A percentile compares a stretch with the other conserved stretches of the same genome.
These are phyloP conservation scores for Parapsyche elsis DNA, from an alignment of 1,140 invertebrate species.

Conservation along the genomic window DNA sequence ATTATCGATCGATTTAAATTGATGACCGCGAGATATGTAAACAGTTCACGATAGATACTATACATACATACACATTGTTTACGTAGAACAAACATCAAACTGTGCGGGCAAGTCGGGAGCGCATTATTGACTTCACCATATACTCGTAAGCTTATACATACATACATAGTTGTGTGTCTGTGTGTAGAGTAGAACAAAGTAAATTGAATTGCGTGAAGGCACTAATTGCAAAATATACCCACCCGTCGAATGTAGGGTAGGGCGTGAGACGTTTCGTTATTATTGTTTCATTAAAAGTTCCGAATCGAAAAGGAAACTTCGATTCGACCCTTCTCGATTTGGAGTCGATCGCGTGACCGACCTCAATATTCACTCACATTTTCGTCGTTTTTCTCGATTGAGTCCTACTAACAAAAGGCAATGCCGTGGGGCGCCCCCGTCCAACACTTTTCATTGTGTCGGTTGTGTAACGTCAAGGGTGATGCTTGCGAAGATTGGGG, in stretches of 20 bases:
- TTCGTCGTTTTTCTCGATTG: too few species aligned
- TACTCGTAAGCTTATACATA: background rate
- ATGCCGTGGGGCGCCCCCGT: background rate
- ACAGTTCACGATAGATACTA: too few species aligned
- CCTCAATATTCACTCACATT: background rate
- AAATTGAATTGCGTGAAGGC: conserved; percentile 40
- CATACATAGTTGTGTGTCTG: background rate
- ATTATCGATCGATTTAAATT: too few species aligned
- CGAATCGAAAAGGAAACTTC: conserved; percentile 38
- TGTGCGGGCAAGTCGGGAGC: background rate
- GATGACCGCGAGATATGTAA: too few species aligned
- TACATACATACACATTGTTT: background rate
- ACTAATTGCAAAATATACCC: conserved; percentile 35
- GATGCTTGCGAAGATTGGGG: background rate
- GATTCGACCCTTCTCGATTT: conserved; percentile 4
- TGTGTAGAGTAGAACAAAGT: background rate
- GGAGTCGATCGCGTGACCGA: conserved; percentile 28
- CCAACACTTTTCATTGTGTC: conserved; percentile 1
- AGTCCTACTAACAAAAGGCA: background rate
- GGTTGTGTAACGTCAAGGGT: background rate
- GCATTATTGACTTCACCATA: background rate
- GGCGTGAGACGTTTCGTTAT: conserved; percentile 10
- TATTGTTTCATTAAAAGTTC: conserved; percentile 50
- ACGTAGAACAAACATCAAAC: background rate
- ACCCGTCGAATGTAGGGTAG: background rate